Evolutionary conservation across 2,113 vertebrate species (phyloP).

Genomic region (Platichthys stellatus): DNA sequence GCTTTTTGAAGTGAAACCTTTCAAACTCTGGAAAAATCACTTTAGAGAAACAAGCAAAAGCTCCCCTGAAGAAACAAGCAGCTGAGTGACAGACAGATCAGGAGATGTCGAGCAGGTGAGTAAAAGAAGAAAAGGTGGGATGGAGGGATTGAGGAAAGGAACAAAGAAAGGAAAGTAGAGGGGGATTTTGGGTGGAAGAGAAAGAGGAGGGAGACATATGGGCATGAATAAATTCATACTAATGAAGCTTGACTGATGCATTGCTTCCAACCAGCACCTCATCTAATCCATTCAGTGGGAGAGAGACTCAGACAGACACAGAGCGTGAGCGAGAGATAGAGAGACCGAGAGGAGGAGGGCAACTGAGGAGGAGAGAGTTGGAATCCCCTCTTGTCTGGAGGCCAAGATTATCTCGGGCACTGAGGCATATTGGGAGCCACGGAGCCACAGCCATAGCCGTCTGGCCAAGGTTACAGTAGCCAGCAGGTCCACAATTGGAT

Average conservation of each 20-base stretch:
- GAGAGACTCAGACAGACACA: slow-evolving; percentile 60
- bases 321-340: slow-evolving; percentile 39
- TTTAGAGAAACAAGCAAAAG: slow-evolving; percentile 52
- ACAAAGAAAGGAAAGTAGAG: slow-evolving; percentile 23
- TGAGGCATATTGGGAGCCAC: slow-evolving; percentile 50
- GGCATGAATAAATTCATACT: slow-evolving; percentile 83
- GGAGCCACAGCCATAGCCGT: slow-evolving; percentile 43
- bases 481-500: slow-evolving; percentile 58
- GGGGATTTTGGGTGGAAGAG: slow-evolving; percentile 43
- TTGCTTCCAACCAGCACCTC: slow-evolving; percentile 80
- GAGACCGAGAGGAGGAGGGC: slow-evolving; percentile 34
- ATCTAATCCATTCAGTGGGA: slow-evolving; percentile 78
- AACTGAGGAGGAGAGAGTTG: slow-evolving; percentile 45
- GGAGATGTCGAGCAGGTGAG: slow-evolving; percentile 35
- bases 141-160: slow-evolving; percentile 39
- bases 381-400: slow-evolving; percentile 69
- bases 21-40: slow-evolving; percentile 38
- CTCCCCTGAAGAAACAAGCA: slow-evolving; percentile 33
- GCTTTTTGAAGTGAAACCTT: slow-evolving; percentile 40
- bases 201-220: slow-evolving; percentile 71
- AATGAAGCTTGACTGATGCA: slow-evolving; percentile 81
- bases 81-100: slow-evolving; percentile 43
- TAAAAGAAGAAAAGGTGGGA: slow-evolving; percentile 15
- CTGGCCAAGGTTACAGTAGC: slow-evolving; percentile 48
- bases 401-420: slow-evolving; percentile 73